These are phyloP conservation scores for Athene cunicularia DNA, from an alignment of 2,113 vertebrate genomes.

Conservation along the genomic window DNA sequence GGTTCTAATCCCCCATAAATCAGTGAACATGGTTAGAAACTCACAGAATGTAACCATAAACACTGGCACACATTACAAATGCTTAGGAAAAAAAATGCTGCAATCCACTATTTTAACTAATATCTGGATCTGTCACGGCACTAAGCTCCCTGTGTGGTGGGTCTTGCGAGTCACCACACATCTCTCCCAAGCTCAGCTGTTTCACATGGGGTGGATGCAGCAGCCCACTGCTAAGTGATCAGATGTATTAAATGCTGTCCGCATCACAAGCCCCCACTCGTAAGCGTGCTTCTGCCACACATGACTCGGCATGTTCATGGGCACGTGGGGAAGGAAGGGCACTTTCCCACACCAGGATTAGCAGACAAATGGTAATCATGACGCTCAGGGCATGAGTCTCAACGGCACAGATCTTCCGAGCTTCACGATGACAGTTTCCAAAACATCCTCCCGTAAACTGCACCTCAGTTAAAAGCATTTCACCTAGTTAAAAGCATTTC, in stretches of 20 bases:
- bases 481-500: background rate
- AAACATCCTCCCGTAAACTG: background rate
- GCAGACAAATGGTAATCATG: background rate
- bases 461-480: background rate
- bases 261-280: background rate
- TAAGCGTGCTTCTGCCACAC: fast-evolving
- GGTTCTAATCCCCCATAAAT: background rate
- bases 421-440: background rate
- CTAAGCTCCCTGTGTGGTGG: background rate
- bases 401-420: background rate
- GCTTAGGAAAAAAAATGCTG: background rate
- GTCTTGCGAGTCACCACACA: background rate
- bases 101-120: background rate
- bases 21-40: background rate
- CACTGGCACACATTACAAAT: background rate
- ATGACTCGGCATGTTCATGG: fast-evolving
- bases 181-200: background rate
- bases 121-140: background rate
- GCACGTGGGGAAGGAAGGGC: background rate
- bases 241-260: fast-evolving
- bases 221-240: background rate
- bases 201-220: fast-evolving
- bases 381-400: fast-evolving
- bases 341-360: background rate
- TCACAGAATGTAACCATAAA: background rate